A percentile compares a stretch with the other conserved stretches of the same genome.
phyloP scores from a whole-genome alignment of 2,888 invertebrate species.

The Drepanosiphum platanoidis region DNA sequence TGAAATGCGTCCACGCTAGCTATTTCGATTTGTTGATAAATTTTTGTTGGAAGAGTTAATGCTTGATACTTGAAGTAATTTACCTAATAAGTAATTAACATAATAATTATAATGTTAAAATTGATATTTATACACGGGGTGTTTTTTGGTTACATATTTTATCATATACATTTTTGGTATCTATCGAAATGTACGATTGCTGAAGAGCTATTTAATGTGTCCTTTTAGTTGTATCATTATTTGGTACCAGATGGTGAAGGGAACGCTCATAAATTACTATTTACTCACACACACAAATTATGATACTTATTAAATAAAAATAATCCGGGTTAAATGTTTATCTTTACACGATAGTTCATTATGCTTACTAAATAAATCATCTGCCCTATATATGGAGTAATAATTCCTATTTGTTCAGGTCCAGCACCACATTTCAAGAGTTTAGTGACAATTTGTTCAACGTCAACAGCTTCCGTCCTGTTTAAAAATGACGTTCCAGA shows the following conservation, averaged over 20 bases:
- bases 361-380: constrained; percentile 84
- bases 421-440: constrained; percentile 94
- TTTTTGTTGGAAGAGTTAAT: constrained; percentile 91
- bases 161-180: no score
- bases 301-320: no score
- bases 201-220: no score
- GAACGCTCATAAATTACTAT: no score
- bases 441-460: constrained; percentile 96
- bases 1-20: constrained; percentile 99
- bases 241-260: no score
- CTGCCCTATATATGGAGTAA: constrained; percentile 99
- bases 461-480: constrained; percentile 97
- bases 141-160: no score
- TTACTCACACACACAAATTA: no score
- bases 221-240: no score
- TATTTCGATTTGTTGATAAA: constrained; percentile 98
- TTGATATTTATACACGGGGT: no score
- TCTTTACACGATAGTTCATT: background rate
- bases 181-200: no score
- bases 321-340: no score
- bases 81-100: constrained; percentile 67
- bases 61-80: constrained; percentile 99
- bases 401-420: constrained; percentile 98
- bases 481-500: constrained; percentile 99
- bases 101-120: no score